These are phyloP conservation scores for Xiphophorus maculatus DNA, from an alignment of 2,113 vertebrate species.

Conservation along the genomic window DNA sequence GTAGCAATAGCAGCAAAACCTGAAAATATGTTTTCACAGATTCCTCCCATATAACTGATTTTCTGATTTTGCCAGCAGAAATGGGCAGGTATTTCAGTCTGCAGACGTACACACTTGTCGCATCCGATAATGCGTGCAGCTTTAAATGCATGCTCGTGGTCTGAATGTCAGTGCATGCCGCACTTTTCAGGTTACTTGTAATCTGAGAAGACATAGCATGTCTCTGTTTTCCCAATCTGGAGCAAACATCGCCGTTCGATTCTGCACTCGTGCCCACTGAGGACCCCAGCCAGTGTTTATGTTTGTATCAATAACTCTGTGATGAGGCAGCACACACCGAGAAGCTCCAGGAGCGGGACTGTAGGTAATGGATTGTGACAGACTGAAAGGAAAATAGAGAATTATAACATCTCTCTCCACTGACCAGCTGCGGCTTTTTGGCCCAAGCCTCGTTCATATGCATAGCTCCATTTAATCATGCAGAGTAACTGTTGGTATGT, in stretches of 20 bases:
- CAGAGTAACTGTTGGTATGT: slow-evolving; percentile 31
- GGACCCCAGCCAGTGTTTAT: slow-evolving; percentile 37
- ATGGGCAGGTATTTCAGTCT: too few relatives aligned
- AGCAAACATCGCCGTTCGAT: slow-evolving; percentile 24
- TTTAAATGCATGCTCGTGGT: too few relatives aligned
- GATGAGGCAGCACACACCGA: slow-evolving; percentile 36
- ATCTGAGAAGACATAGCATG: background rate
- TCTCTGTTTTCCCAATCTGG: slow-evolving; percentile 4
- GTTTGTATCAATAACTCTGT: slow-evolving; percentile 44
- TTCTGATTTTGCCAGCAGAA: too few relatives aligned
- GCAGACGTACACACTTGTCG: too few relatives aligned
- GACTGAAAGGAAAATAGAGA: slow-evolving; percentile 59
- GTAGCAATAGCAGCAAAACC: too few relatives aligned
- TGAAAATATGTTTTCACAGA: too few relatives aligned
- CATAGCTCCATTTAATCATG: slow-evolving; percentile 72
- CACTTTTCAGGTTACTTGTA: background rate
- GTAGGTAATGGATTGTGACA: slow-evolving; percentile 61
- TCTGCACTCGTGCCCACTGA: slow-evolving; percentile 26
- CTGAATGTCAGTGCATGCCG: too few relatives aligned
- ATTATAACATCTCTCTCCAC: slow-evolving; percentile 41
- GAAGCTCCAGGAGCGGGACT: slow-evolving; percentile 17
- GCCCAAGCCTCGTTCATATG: slow-evolving; percentile 70
- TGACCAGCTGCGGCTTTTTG: slow-evolving; percentile 66
- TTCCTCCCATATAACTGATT: too few relatives aligned
- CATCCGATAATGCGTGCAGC: too few relatives aligned